Percentiles rank a stretch among this genome's conserved stretches.
phyloP scores from a whole-genome alignment of 2,797 vertebrate genomes.

The Syndactyla subalaris region DNA sequence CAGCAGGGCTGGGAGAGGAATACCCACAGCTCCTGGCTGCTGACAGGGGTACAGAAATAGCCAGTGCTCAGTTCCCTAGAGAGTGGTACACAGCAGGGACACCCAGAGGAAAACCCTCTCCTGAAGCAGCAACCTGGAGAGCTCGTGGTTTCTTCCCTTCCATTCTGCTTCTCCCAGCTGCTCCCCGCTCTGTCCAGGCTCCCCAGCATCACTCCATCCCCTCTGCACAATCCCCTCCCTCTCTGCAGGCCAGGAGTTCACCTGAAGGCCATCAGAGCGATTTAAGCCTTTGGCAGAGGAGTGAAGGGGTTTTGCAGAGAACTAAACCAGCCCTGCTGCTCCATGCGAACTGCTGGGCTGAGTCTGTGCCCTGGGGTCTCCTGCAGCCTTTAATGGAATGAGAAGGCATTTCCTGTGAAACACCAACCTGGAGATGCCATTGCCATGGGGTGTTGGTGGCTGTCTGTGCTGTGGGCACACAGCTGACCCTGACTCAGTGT shows the following conservation, averaged over 20 bases:
- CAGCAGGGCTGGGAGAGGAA: not conserved
- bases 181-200: not conserved
- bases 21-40: not conserved
- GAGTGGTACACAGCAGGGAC: not conserved
- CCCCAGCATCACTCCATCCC: not conserved
- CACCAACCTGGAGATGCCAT: not conserved
- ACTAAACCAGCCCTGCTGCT: not conserved
- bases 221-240: fast-evolving
- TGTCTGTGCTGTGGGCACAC: not conserved
- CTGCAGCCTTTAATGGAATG: not conserved
- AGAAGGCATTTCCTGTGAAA: not conserved
- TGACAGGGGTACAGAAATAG: not conserved
- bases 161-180: not conserved
- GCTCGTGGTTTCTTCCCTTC: fast-evolving
- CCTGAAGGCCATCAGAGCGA: not conserved
- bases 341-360: not conserved
- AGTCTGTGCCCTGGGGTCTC: not conserved
- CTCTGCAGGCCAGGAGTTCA: not conserved
- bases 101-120: not conserved
- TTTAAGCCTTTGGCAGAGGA: not conserved
- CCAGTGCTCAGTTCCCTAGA: not conserved
- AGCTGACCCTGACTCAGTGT: not conserved
- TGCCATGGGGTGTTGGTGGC: not conserved
- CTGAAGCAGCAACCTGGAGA: fast-evolving
- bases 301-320: not conserved